A percentile compares a stretch with the other conserved stretches of the same genome.
Conservation (phyloP, 2,113 vertebrate species). For the Mesoclemmys tuberculata region DNA sequence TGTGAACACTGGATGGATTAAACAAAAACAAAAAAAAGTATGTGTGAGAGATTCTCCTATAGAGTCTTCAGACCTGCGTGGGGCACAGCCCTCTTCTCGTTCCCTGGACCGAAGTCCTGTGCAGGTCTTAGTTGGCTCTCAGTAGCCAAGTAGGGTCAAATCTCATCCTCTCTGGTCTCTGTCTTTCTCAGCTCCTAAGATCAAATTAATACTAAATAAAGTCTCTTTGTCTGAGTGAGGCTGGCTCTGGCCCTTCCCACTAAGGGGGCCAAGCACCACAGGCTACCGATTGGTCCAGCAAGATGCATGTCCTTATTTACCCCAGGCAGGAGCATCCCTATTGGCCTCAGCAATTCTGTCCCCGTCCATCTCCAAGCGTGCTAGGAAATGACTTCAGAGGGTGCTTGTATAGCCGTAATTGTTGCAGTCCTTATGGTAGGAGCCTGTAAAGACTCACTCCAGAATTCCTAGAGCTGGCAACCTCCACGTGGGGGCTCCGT, state of each 20-base stretch:
- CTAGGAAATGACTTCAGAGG: too few species aligned
- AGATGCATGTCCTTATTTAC: not conserved
- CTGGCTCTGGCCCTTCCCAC: not conserved
- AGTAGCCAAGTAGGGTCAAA: too few species aligned
- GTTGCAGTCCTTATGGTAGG: too few species aligned
- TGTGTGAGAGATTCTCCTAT: not conserved
- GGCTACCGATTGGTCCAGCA: not conserved
- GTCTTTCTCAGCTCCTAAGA: not conserved
- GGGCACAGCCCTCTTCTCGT: not conserved
- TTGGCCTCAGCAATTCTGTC: too few species aligned
- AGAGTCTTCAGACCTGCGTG: not conserved
- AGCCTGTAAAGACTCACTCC: too few species aligned
- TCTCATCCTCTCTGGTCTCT: not conserved
- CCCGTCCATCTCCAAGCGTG: too few species aligned
- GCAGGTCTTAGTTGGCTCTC: not conserved
- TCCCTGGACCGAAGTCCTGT: not conserved
- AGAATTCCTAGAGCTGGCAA: too few species aligned
- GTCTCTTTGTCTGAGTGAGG: not conserved
- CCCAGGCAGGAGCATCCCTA: not conserved
- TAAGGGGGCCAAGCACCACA: not conserved
- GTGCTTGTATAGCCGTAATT: too few species aligned
- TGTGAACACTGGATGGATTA: too few species aligned
- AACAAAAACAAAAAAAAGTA: too few species aligned
- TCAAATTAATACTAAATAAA: not conserved
- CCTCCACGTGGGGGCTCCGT: too few species aligned